Conservation (phyloP, 1,140 invertebrate genomes). For the Galleria mellonella region DNA sequence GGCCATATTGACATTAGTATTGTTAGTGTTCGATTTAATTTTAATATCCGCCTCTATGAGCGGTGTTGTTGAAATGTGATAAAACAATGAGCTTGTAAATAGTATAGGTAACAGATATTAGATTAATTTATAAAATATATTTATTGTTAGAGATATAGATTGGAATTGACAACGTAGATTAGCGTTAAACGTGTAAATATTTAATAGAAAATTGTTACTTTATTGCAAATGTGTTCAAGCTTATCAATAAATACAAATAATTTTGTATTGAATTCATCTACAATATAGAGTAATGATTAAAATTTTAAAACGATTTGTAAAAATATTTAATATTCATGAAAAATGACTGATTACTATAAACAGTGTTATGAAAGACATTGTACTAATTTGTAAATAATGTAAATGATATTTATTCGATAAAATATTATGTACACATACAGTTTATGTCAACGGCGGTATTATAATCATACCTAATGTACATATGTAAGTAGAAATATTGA, state of each 20-base stretch:
- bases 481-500: conserved; percentile 38
- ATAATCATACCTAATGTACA: conserved; percentile 33
- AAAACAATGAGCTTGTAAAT: conserved; percentile 70
- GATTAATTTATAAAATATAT: conserved; percentile 40
- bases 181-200: conserved; percentile 21
- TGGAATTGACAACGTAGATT: conserved; percentile 10
- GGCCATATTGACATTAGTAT: conserved; percentile 79
- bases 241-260: conserved; percentile 12
- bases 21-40: conserved; percentile 24
- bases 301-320: conserved; percentile 1
- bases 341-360: conserved; percentile 52
- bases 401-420: conserved; percentile 43
- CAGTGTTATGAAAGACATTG: conserved; percentile 14
- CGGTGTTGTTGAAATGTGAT: conserved; percentile 65
- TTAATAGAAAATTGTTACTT: conserved; percentile 26
- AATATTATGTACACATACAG: conserved; percentile 25
- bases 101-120: conserved; percentile 38
- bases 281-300: neutral
- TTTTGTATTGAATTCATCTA: conserved; percentile 8
- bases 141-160: conserved; percentile 43
- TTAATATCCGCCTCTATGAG: conserved; percentile 26
- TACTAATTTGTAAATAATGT: conserved; percentile 48
- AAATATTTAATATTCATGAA: conserved; percentile 19
- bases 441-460: conserved; percentile 17
- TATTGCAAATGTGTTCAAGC: conserved; percentile 39